These are phyloP conservation scores for Amiota communis DNA, from an alignment of 2,888 invertebrate genomes.

Conservation along the genomic window DNA sequence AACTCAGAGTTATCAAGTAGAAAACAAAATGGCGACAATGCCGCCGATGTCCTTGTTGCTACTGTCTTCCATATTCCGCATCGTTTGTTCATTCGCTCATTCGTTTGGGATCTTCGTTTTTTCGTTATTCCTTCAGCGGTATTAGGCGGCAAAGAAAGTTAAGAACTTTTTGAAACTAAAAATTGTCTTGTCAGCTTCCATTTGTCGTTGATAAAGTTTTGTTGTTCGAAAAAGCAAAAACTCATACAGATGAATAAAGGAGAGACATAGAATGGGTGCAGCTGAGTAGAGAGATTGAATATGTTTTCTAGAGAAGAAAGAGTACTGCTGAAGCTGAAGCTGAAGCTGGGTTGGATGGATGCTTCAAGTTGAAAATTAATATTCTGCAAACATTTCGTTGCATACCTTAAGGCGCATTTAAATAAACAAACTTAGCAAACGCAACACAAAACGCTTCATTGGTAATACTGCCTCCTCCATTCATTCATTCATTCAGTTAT, in stretches of 20 bases:
- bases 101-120: no score
- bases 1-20: neutral
- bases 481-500: no score
- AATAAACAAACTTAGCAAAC: slow-evolving; percentile 60
- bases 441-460: neutral
- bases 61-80: no score
- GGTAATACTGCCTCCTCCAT: no score
- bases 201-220: slow-evolving; percentile 52
- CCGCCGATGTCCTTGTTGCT: slow-evolving; percentile 31
- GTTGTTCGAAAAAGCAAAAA: slow-evolving; percentile 7
- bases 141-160: slow-evolving; percentile 1
- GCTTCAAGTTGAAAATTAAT: slow-evolving; percentile 58
- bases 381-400: slow-evolving; percentile 56
- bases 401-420: slow-evolving; percentile 64
- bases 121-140: neutral
- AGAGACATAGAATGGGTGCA: neutral
- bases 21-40: slow-evolving; percentile 32
- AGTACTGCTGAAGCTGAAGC: no score
- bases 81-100: no score
- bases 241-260: no score
- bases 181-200: slow-evolving; percentile 67
- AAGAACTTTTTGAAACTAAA: slow-evolving; percentile 36
- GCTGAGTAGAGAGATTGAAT: no score
- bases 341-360: slow-evolving; percentile 25
- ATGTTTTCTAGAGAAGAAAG: no score